These are phyloP conservation scores for Todiramphus saurophagus DNA, from an alignment of 2,113 vertebrate species.

Conservation along the genomic window DNA sequence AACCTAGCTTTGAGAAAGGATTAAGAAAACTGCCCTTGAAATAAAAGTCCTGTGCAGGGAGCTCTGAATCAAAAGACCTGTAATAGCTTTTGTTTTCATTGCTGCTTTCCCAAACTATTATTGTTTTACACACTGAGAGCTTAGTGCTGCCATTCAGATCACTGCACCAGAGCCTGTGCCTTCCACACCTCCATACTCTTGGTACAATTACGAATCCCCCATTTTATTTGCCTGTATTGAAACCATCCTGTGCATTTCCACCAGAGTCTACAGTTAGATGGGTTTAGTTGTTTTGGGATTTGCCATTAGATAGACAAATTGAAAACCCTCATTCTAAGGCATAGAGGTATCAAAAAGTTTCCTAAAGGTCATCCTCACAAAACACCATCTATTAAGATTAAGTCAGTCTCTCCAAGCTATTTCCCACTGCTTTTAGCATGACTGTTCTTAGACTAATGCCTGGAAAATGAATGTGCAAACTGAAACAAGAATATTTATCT, in stretches of 20 bases:
- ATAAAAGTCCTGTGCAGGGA: neutral
- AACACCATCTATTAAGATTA: neutral
- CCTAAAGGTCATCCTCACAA: neutral
- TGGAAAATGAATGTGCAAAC: slow-evolving; percentile 1
- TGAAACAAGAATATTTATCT: slow-evolving; percentile 24
- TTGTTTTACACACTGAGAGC: neutral
- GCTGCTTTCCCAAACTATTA: neutral
- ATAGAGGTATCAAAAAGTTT: neutral
- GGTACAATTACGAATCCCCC: neutral
- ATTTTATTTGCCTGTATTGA: neutral
- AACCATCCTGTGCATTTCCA: neutral
- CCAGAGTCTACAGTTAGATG: neutral
- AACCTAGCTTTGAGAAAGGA: neutral
- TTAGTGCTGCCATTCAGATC: neutral
- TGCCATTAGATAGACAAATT: slow-evolving; percentile 18
- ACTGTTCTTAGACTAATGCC: slow-evolving; percentile 20
- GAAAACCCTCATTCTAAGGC: neutral
- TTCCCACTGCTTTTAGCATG: slow-evolving; percentile 24
- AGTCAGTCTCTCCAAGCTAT: slow-evolving; percentile 11
- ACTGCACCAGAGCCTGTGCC: neutral
- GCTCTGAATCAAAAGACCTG: neutral
- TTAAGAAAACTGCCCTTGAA: neutral
- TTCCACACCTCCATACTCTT: neutral
- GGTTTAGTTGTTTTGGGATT: slow-evolving; percentile 14
- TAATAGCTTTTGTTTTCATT: neutral